Conservation (phyloP, 2,797 vertebrate genomes). For the Rousettus madagascariensis region DNA sequence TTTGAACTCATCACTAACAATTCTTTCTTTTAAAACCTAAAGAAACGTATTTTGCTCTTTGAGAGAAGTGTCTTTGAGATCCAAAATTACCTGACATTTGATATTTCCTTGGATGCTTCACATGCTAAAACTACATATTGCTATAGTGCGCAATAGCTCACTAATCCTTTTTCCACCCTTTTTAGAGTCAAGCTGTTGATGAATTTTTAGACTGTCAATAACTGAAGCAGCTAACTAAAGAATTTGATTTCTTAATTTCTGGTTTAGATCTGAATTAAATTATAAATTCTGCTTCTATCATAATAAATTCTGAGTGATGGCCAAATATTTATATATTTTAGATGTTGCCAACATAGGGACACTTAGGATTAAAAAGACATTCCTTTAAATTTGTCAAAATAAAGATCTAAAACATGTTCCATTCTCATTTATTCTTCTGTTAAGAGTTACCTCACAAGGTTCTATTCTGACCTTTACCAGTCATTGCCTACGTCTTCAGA, state of each 20-base stretch:
- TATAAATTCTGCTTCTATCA: slow-evolving; percentile 37
- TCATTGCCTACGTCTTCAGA: slow-evolving; percentile 16
- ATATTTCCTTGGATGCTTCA: background rate
- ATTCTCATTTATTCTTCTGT: slow-evolving; percentile 9
- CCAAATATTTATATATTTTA: slow-evolving; percentile 22
- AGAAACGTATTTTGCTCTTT: slow-evolving; percentile 20
- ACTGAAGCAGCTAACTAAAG: slow-evolving; percentile 35
- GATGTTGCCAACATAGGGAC: background rate
- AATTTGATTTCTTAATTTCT: slow-evolving; percentile 47
- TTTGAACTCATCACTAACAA: background rate
- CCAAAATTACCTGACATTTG: background rate
- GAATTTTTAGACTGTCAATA: slow-evolving; percentile 13
- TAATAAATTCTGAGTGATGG: background rate
- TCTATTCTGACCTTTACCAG: slow-evolving; percentile 12
- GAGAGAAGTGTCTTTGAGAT: background rate
- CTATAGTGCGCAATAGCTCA: background rate
- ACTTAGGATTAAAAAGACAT: background rate
- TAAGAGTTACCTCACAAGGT: background rate
- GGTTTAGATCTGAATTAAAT: slow-evolving; percentile 27
- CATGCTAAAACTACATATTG: background rate
- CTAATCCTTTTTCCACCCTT: background rate
- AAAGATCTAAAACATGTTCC: slow-evolving; percentile 12
- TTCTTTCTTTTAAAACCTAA: background rate
- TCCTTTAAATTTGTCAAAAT: background rate
- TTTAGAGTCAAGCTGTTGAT: slow-evolving; percentile 10